Evolutionary conservation across 2,888 invertebrate genomes (phyloP), one percentile per base, ranked within the genome.

Genomic region (Sarcophaga rosellei): DNA sequence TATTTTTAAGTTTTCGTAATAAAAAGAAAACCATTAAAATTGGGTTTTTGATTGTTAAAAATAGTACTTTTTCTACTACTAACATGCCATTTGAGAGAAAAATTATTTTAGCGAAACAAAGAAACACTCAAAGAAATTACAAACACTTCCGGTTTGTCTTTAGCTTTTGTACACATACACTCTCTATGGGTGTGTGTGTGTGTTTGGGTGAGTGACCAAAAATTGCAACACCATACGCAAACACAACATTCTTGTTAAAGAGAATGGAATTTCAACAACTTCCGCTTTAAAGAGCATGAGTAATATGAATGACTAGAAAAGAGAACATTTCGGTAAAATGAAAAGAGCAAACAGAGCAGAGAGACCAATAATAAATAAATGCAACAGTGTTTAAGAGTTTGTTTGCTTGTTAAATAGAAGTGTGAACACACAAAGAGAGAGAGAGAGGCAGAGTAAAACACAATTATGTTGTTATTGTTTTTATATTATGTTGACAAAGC

Each of bases 321-420:
- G 17, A 53, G 53, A 2, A 3, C 15, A 53, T 15, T 17, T 3
- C 1, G 15, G 1, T 15, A 12, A 53, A 53, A 35, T 5, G 10
- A 11, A 70, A 35, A 75, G 63, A 80, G 72, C 20, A 20, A 15
- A 59, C 0, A 44, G 0, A 53, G 17, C 15, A 4, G 65, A 35
- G 20, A 44, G 17, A 66, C 20, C 11, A 66, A 45, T n/a, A n/a
- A 44, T 35, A 35, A 35, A 45, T 11, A 35, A 76, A 77, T 80
- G 83, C 83, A 83, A 83, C 86, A 86, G 76, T 74, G 65, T 73
- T 80, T 76, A 80, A 79, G 69, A 77, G 62, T 53, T 25, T n/a
- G 35, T 66, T 44, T 66, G 10, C 35, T 3, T 12, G 44, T 8
- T 2, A 66, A 66, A 66, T 44, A 20, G 3, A 20, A n/a, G 15